A percentile compares a stretch with the other conserved stretches of the same genome.
Evolutionary conservation across 2,888 invertebrate species (phyloP).

Genomic region (Geotrupes spiniger): DNA sequence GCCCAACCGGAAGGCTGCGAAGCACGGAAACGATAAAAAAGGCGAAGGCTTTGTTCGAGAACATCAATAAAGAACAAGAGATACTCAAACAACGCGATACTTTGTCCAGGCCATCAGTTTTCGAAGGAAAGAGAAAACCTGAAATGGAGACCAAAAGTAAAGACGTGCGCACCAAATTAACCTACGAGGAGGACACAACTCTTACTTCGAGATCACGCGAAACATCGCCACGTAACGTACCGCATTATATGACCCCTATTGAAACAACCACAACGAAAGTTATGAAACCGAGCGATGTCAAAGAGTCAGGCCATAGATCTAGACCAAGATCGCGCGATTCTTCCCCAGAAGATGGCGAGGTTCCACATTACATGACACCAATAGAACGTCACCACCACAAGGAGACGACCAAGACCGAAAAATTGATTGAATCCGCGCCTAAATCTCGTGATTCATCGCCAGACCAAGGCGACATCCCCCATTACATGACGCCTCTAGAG

Average conservation of each 20-base stretch:
- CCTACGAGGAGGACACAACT: conserved; percentile 14
- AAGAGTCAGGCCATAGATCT: conserved; percentile 8
- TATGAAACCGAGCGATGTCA: no score
- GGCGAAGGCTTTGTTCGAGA: conserved; percentile 71
- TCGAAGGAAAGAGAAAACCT: conserved; percentile 41
- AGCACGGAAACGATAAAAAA: conserved; percentile 66
- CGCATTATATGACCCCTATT: background rate
- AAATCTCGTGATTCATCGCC: no score
- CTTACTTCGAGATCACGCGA: background rate
- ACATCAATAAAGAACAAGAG: conserved; percentile 49
- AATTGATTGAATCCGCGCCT: no score
- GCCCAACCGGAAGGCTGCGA: conserved; percentile 46
- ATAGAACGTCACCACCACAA: conserved; percentile 31
- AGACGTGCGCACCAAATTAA: conserved; percentile 18
- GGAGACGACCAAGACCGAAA: no score
- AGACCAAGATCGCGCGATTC: conserved; percentile 14
- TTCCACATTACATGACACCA: conserved; percentile 45
- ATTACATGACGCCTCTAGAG: conserved; percentile 45
- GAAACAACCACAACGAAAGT: no score
- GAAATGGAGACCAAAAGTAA: background rate
- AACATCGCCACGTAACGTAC: conserved; percentile 2
- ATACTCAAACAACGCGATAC: conserved; percentile 51
- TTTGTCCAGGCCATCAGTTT: conserved; percentile 53
- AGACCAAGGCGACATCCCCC: conserved; percentile 35
- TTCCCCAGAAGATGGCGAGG: conserved; percentile 26